Percentiles rank a stretch among this genome's conserved stretches.
phyloP scores from a whole-genome alignment of 2,113 vertebrate species.

The Leiothrix lutea region DNA sequence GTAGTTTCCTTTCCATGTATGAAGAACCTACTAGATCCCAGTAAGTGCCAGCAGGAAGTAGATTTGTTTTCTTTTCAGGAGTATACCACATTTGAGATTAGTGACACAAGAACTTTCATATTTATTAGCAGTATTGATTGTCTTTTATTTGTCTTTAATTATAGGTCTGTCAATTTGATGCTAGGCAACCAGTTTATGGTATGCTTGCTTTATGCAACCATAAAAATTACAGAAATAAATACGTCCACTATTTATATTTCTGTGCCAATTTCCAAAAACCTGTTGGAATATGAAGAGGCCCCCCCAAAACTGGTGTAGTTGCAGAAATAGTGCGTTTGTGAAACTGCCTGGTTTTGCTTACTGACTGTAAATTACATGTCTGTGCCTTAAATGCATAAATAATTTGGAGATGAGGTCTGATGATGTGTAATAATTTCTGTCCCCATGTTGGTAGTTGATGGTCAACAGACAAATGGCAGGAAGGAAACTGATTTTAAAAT shows the following conservation, averaged over 20 bases:
- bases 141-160: neutral
- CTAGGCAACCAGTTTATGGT: neutral
- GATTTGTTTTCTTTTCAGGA: neutral
- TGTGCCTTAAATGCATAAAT: neutral
- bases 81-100: neutral
- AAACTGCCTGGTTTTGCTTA: neutral
- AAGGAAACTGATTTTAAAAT: constrained; percentile 44
- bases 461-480: constrained; percentile 14
- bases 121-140: neutral
- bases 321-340: neutral
- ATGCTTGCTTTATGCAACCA: neutral
- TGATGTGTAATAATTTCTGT: neutral
- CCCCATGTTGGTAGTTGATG: neutral
- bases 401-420: constrained; percentile 14
- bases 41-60: neutral
- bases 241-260: neutral
- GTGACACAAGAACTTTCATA: neutral
- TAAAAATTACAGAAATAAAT: neutral
- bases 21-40: neutral
- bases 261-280: neutral
- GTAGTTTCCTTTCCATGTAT: neutral
- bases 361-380: neutral
- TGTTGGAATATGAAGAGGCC: neutral
- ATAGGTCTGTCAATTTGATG: neutral
- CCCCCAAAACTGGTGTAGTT: neutral